Conservation (phyloP, 2,888 invertebrate genomes). For the Alentia gelatinosa region DNA sequence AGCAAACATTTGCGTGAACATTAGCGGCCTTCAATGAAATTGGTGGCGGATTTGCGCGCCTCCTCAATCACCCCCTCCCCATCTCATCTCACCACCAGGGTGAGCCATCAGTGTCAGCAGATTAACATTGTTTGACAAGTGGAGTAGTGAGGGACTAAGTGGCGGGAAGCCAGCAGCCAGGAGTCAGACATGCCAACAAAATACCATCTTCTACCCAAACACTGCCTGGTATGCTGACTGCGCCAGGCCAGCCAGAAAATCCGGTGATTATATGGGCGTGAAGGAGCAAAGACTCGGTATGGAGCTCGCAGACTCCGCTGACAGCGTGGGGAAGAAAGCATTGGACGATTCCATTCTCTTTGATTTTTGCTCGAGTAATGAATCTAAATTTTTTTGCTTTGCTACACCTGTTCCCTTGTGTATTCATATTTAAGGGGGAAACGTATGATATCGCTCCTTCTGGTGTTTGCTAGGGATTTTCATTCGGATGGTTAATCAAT, state of each 20-base stretch:
- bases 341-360: too few species aligned
- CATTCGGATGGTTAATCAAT: too few species aligned
- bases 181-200: background rate
- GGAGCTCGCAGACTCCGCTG: too few species aligned
- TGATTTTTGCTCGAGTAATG: too few species aligned
- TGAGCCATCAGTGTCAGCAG: background rate
- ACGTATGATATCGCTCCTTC: too few species aligned
- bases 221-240: background rate
- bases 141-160: slow-evolving; percentile 1
- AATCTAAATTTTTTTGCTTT: too few species aligned
- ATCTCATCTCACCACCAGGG: background rate
- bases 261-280: background rate
- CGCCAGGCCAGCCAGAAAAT: slow-evolving; percentile 11
- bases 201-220: background rate
- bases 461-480: too few species aligned
- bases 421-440: too few species aligned
- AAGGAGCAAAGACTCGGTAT: background rate
- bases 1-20: too few species aligned
- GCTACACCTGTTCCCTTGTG: too few species aligned
- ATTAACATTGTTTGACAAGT: background rate
- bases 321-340: too few species aligned
- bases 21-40: background rate
- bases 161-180: background rate
- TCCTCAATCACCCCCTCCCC: background rate
- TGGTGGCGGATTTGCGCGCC: background rate